These are phyloP conservation scores for Phengaris arion DNA, from an alignment of 2,888 invertebrate species.

Conservation along the genomic window DNA sequence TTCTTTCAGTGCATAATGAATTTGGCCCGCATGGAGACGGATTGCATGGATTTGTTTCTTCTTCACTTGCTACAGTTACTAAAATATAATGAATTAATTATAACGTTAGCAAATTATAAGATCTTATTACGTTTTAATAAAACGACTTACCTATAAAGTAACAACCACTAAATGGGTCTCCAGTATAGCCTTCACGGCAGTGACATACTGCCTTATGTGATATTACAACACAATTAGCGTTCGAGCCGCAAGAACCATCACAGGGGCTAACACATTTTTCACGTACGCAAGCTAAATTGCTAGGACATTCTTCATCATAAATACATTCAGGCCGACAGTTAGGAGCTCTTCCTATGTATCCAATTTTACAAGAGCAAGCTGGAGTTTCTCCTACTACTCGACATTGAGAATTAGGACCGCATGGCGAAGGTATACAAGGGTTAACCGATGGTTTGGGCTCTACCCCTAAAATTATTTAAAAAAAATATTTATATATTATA, in stretches of 20 bases:
- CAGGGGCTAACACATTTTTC: conserved; percentile 92
- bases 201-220: conserved; percentile 92
- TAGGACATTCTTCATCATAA: conserved; percentile 90
- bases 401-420: conserved; percentile 91
- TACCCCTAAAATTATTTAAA: conserved; percentile 69
- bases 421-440: conserved; percentile 90
- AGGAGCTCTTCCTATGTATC: conserved; percentile 90
- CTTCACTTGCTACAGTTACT: conserved; percentile 81
- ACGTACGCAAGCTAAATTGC: conserved; percentile 89
- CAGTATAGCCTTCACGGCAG: conserved; percentile 88
- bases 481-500: conserved; percentile 7
- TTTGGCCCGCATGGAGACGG: conserved; percentile 93
- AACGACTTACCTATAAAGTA: conserved; percentile 65
- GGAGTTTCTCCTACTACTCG: conserved; percentile 86
- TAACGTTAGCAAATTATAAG: neutral
- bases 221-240: conserved; percentile 88
- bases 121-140: neutral
- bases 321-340: conserved; percentile 93
- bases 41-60: conserved; percentile 87
- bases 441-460: conserved; percentile 80
- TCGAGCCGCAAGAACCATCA: conserved; percentile 89
- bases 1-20: conserved; percentile 89
- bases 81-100: conserved; percentile 39
- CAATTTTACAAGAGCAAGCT: conserved; percentile 88
- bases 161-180: conserved; percentile 92